A percentile compares a stretch with the other conserved stretches of the same genome.
These are phyloP conservation scores for Matsumyia berberina DNA, from an alignment of 2,888 invertebrate species.

Conservation along the genomic window DNA sequence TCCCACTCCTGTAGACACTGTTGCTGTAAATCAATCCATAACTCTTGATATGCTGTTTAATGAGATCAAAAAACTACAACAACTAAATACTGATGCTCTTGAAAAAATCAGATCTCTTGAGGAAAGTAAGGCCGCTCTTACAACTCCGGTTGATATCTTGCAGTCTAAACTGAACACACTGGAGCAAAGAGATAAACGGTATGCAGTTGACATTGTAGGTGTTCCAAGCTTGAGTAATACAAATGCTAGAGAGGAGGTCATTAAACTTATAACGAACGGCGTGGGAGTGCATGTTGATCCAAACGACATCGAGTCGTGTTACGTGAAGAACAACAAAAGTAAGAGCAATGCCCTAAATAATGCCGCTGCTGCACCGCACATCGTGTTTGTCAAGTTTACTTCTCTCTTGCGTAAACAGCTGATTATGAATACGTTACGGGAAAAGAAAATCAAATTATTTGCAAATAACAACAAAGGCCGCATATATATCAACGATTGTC, in stretches of 20 bases:
- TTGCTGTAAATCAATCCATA: too few relatives aligned
- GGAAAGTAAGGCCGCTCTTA: conserved; percentile 1
- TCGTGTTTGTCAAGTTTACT: conserved; percentile 9
- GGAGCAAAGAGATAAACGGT: not conserved
- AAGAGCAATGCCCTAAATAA: not conserved
- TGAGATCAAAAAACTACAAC: too few relatives aligned
- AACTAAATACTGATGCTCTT: not conserved
- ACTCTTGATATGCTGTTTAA: too few relatives aligned
- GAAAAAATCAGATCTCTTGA: not conserved
- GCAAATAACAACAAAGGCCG: not conserved
- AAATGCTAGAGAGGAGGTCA: not conserved
- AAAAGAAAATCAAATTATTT: not conserved
- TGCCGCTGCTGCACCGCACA: not conserved
- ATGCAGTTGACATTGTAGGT: conserved; percentile 1
- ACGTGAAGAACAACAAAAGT: not conserved
- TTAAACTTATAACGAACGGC: not conserved
- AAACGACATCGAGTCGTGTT: conserved; percentile 7
- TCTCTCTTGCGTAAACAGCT: conserved; percentile 3
- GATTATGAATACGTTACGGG: not conserved
- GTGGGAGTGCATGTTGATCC: not conserved
- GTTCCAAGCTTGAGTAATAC: not conserved
- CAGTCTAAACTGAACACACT: not conserved
- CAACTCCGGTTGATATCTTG: not conserved
- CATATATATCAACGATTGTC: not conserved
- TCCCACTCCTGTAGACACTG: not conserved